Evolutionary conservation across 2,113 vertebrate species (phyloP).

Genomic region (Callocephalon fimbriatum): DNA sequence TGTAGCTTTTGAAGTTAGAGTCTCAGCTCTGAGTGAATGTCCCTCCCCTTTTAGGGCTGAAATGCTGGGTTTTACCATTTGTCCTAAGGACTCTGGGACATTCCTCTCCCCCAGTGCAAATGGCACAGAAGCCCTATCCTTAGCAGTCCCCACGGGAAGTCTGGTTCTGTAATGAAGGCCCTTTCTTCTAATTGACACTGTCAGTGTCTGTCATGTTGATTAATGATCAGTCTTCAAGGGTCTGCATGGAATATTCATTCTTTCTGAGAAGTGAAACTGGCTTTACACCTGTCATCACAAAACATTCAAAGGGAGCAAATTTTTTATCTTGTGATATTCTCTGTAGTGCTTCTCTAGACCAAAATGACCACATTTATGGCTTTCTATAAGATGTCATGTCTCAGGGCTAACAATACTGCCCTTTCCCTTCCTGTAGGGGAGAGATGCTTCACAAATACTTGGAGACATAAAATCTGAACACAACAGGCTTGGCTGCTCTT

Average conservation of each 20-base stretch:
- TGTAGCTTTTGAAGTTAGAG: neutral
- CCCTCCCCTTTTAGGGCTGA: neutral
- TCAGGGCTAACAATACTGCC: neutral
- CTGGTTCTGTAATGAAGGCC: neutral
- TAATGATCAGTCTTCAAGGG: constrained; percentile 39
- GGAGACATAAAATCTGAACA: neutral
- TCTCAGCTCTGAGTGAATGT: neutral
- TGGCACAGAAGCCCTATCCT: neutral
- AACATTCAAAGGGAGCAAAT: neutral
- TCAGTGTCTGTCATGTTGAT: constrained; percentile 51
- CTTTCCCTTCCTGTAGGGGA: neutral
- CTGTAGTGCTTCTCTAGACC: neutral
- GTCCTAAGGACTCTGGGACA: neutral
- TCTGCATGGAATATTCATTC: neutral
- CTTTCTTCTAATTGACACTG: constrained; percentile 24
- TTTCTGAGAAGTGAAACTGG: neutral
- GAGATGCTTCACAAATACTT: neutral
- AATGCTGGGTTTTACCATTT: neutral
- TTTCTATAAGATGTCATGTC: neutral
- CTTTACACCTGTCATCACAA: neutral
- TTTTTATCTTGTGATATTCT: neutral
- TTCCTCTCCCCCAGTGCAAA: neutral
- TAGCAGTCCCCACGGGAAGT: neutral
- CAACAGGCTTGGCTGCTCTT: neutral
- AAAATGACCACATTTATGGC: neutral